A percentile compares a stretch with the other conserved stretches of the same genome.
These are phyloP conservation scores for Heteropelma amictum DNA, from an alignment of 2,888 invertebrate species.

Conservation along the genomic window DNA sequence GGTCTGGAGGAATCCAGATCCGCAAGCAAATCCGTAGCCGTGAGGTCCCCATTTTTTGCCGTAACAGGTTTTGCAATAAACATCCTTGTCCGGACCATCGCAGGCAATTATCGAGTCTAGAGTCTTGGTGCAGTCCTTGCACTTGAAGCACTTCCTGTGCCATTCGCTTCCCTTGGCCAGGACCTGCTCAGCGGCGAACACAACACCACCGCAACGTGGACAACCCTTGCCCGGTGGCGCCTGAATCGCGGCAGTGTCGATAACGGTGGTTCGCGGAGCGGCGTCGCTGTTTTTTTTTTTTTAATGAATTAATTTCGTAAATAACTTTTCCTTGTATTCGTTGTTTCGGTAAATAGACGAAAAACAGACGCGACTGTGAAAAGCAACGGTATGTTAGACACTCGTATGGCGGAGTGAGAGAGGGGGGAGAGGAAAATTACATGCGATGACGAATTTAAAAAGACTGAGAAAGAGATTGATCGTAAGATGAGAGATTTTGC, in stretches of 20 bases:
- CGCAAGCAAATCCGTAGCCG: conserved; percentile 96
- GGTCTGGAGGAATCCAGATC: conserved; percentile 95
- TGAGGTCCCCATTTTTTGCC: conserved; percentile 99
- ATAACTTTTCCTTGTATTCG: not conserved
- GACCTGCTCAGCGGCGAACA: conserved; percentile 96
- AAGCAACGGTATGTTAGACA: conserved; percentile 40
- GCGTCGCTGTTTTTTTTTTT: conserved; percentile 82
- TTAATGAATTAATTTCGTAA: not conserved
- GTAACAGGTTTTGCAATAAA: conserved; percentile 98
- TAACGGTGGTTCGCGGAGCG: conserved; percentile 87
- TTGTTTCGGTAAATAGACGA: not conserved
- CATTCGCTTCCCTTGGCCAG: conserved; percentile 93
- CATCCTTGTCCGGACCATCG: conserved; percentile 94
- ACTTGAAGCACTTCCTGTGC: conserved; percentile 97
- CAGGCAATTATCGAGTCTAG: conserved; percentile 97
- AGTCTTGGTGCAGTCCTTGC: conserved; percentile 94
- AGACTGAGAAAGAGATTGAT: not conserved
- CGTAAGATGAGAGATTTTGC: too few relatives aligned
- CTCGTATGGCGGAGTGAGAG: not conserved
- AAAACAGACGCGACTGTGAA: conserved; percentile 11
- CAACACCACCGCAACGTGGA: conserved; percentile 92
- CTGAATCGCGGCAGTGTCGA: conserved; percentile 88
- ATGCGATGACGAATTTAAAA: not conserved
- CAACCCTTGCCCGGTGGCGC: conserved; percentile 93
- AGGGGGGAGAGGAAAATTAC: not conserved